A percentile compares a stretch with the other conserved stretches of the same genome.
Conservation (phyloP, 2,888 invertebrate species). For the Drosophila incognita region DNA sequence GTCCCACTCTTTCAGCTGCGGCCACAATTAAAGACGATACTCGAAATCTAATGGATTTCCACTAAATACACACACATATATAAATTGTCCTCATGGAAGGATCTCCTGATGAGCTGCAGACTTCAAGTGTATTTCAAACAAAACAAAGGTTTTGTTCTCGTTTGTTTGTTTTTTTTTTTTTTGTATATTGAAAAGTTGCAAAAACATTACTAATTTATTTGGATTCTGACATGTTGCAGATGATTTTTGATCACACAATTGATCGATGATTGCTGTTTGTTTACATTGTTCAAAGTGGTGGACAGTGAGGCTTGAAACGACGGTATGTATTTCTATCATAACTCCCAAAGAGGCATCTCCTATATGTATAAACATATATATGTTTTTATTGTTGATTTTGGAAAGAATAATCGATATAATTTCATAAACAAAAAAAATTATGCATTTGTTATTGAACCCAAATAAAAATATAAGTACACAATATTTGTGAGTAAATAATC, state of each 20-base stretch:
- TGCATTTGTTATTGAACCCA: conserved; percentile 52
- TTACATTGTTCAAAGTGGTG: conserved; percentile 51
- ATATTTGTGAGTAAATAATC: conserved; percentile 41
- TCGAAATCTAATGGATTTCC: conserved; percentile 46
- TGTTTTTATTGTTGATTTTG: conserved; percentile 29
- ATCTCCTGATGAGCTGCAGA: conserved; percentile 35
- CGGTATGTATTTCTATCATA: conserved; percentile 71
- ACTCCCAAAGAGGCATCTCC: conserved; percentile 44
- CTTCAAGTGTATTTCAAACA: conserved; percentile 39
- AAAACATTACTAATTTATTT: conserved; percentile 56
- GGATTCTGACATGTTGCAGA: conserved; percentile 61
- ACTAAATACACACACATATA: conserved; percentile 19
- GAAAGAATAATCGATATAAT: conserved; percentile 66
- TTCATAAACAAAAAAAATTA: conserved; percentile 18
- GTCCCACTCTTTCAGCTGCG: conserved; percentile 64
- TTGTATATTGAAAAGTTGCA: conserved; percentile 15
- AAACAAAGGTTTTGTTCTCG: conserved; percentile 22
- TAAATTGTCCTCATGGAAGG: conserved; percentile 45
- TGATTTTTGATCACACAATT: conserved; percentile 36
- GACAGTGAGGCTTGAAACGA: conserved; percentile 47
- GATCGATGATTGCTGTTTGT: conserved; percentile 40
- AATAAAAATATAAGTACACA: conserved; percentile 54
- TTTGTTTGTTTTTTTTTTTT: conserved; percentile 18
- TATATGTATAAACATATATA: conserved; percentile 7
- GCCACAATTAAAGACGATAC: conserved; percentile 50